Conservation (phyloP, 2,888 invertebrate species). For the Orgyia antiqua region DNA sequence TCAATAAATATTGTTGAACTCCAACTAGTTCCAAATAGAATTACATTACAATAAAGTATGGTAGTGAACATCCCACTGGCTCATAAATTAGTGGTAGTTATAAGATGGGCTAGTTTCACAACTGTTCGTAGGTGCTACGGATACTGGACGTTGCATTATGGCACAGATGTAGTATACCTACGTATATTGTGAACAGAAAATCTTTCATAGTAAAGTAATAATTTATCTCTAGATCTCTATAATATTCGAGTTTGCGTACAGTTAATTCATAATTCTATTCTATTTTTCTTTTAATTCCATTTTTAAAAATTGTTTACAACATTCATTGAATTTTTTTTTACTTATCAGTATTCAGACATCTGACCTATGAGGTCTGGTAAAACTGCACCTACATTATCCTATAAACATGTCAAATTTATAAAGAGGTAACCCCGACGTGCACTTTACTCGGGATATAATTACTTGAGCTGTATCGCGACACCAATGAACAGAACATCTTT, state of each 20-base stretch:
- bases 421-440: constrained; percentile 40
- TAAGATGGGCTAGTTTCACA: constrained; percentile 20
- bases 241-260: no score
- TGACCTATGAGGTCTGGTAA: no score
- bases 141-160: background rate
- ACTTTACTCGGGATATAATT: constrained; percentile 35
- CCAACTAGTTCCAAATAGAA: constrained; percentile 4
- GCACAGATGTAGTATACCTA: no score
- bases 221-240: no score
- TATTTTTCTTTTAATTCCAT: no score
- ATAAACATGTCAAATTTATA: constrained; percentile 42
- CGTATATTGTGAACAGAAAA: no score
- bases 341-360: no score
- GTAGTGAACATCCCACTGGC: constrained; percentile 17
- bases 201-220: no score
- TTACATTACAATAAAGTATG: constrained; percentile 1
- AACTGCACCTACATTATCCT: no score
- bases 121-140: constrained; percentile 5
- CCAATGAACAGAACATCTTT: constrained; percentile 61
- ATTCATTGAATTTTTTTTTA: no score
- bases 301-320: no score
- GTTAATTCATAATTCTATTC: no score
- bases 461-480: constrained; percentile 44
- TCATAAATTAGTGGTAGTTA: constrained; percentile 20
- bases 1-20: background rate